phyloP scores from a whole-genome alignment of 2,113 vertebrate species.

The Sakesphorus luctuosus region DNA sequence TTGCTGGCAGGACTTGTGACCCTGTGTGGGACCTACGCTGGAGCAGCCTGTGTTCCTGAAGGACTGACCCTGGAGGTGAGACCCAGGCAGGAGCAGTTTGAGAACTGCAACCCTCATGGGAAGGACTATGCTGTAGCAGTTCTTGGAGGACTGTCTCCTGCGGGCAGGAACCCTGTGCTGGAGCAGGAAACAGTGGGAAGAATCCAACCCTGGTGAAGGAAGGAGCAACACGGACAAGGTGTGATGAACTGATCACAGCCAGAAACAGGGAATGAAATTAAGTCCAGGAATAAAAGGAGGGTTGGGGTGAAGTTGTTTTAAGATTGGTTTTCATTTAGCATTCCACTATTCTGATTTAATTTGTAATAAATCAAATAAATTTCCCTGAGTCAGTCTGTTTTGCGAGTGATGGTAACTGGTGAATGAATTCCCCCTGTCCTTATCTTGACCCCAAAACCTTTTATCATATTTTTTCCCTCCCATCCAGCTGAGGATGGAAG shows the following conservation, averaged over 20 bases:
- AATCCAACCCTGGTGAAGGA: accelerated
- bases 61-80: accelerated
- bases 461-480: background rate
- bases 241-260: accelerated
- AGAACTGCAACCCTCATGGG: background rate
- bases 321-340: background rate
- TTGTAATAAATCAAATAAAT: background rate
- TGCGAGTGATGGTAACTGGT: accelerated
- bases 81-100: accelerated
- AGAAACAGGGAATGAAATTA: background rate
- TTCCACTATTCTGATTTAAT: background rate
- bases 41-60: background rate
- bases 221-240: accelerated
- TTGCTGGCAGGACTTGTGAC: background rate
- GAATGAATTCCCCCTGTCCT: background rate
- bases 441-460: accelerated
- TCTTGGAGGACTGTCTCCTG: accelerated
- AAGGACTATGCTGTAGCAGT: background rate
- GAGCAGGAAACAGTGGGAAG: background rate
- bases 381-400: background rate
- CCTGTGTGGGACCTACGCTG: accelerated
- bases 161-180: background rate
- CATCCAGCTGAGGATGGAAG: background rate
- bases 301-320: background rate
- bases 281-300: background rate